A percentile compares a stretch with the other conserved stretches of the same genome.
Conservation (phyloP, 2,888 invertebrate genomes). For the Aphrophora alni region DNA sequence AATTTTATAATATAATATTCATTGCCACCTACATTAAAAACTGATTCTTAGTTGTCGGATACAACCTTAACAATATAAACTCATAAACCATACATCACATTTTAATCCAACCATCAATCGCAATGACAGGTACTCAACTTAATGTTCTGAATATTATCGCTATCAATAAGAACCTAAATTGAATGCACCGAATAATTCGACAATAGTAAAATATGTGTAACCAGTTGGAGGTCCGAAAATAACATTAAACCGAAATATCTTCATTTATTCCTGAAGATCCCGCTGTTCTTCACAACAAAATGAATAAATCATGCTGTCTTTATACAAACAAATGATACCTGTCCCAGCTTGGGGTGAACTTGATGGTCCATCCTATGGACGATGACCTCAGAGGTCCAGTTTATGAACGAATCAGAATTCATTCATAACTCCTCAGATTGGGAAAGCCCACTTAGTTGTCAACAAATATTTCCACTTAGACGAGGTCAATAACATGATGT, state of each 20-base stretch:
- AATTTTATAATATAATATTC: too few relatives aligned
- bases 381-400: background rate
- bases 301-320: background rate
- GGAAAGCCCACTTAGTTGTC: background rate
- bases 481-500: background rate
- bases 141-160: background rate
- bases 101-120: background rate
- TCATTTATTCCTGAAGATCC: background rate
- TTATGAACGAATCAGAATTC: background rate
- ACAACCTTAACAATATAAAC: too few relatives aligned
- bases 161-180: background rate
- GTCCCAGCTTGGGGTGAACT: background rate
- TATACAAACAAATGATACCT: background rate
- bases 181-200: background rate
- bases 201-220: background rate
- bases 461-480: background rate
- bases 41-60: too few relatives aligned
- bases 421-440: background rate
- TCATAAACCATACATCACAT: background rate
- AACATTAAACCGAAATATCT: background rate
- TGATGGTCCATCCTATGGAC: background rate
- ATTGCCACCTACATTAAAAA: too few relatives aligned
- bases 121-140: background rate
- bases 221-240: background rate
- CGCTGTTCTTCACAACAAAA: background rate